Base-by-base conservation (phyloP, 2,888 invertebrate species). In the Chloroclysta siterata region DNA sequence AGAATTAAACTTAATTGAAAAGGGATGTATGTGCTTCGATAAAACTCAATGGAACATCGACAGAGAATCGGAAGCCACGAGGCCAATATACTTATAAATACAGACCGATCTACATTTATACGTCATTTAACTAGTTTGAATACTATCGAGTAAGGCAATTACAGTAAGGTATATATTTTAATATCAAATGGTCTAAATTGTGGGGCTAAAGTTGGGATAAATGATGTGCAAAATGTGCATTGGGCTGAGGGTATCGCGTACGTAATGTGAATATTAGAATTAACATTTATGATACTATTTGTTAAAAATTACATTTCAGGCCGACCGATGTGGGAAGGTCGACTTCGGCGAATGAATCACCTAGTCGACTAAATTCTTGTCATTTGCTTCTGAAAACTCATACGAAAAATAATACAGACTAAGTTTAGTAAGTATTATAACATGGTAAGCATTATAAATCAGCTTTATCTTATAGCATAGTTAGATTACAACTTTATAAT, bases 61-160 rank as follows among this genome's bases (percentile, higher is more conserved):
- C 54, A 29, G 6, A 47, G 22, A 47, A 13, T 22, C 17, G n/a
- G 22, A 55, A 46, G 33, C 33, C 46, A 36, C 54, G 33, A 36
- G 44, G 33, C 33, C 13, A 15, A 36, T 22, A 36, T 14, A 46
- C 29, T 15, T 33, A 15, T 15, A 54, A 46, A 44, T 44, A 44
- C n/a, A 44, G 10, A 15, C 17, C 15, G 11, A 10, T 15, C 15
- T 17, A 15, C 17, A 46, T 17, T 46, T 10, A 17, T 33, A 55
- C 36, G 55, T 55, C 55, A 55, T 55, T 55, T 55, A 55, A 55
- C 55, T 47, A 55, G 36, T 55, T 55, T 55, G 55, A 55, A 53
- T 28, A 53, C 53, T 41, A 42, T 5, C 44, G 53, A 29, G 53
- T 22, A 28, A 28, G 28, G 13, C 28, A 28, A 22, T 46, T 46